These are phyloP conservation scores for Falco rusticolus DNA, from an alignment of 2,797 vertebrate genomes.

Conservation along the genomic window DNA sequence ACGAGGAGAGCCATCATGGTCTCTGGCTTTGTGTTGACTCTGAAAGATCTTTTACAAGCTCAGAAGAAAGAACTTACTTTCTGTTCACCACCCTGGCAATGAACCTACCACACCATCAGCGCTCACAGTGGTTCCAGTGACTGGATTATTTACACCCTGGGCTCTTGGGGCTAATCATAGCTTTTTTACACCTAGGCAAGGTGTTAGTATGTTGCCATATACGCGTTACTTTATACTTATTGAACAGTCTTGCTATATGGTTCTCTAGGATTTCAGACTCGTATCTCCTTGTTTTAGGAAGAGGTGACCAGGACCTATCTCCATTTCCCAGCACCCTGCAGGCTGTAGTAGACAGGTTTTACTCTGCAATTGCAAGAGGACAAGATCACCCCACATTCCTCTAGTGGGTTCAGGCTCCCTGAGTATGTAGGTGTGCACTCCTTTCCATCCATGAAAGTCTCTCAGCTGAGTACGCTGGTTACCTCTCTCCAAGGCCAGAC, in stretches of 20 bases:
- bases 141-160: rapidly evolving
- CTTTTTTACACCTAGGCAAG: neutral
- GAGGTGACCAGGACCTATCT: neutral
- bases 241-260: neutral
- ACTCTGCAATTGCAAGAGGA: neutral
- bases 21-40: neutral
- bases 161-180: neutral
- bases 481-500: neutral
- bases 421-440: rapidly evolving
- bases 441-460: neutral
- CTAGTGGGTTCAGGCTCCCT: neutral
- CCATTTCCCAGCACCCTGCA: neutral
- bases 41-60: neutral
- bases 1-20: neutral
- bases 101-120: neutral
- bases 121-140: neutral
- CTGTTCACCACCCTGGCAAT: neutral
- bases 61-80: neutral
- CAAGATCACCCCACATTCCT: neutral
- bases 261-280: neutral
- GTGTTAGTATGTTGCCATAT: neutral
- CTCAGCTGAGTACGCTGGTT: neutral
- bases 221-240: neutral
- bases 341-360: neutral
- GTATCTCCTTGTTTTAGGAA: neutral